Evolutionary conservation across 2,888 invertebrate genomes (phyloP), one percentile per base, ranked within the genome.

Genomic region (Euphydryas editha): DNA sequence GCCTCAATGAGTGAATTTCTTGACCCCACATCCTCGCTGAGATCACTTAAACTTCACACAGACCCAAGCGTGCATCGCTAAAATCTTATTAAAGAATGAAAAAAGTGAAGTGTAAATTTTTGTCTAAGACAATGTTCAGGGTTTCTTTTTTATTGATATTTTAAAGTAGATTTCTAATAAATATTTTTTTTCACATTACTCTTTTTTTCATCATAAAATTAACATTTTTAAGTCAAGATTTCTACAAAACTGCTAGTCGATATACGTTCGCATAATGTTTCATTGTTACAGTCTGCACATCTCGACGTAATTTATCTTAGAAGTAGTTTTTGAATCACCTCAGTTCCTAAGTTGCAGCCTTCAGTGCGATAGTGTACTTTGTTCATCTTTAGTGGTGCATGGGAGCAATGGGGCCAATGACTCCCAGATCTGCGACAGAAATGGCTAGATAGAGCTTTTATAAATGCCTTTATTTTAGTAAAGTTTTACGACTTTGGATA

Each of bases 381-480:
- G 65, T 62, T 67, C 67, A 59, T 59, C 51, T 68, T 67, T 64
- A 64, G 58, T 68, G 63, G 66, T 59, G 68, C 70, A 66, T 70
- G 81, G 74, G 82, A 80, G 81, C 84, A 86, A 87, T 86, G 87
- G 82, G 87, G 78, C 76, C 87, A 82, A 77, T 82, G 87, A 86
- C 87, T 81, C 76, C 71, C 54, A 73, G 72, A 73, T 76, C 49
- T 66, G 67, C 65, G 55, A 65, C 58, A 51, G 65, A 62, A 68
- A 39, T 49, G 56, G 56, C 58, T 58, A 21, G 39, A 56, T 58
- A 62, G 62, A 49, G 54, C 55, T 62, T 66, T 66, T 58, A 66
- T 66, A 54, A 46, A 55, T 57, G 47, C 51, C 61, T 62, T 58
- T 58, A 57, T 62, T 58, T 61, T 66, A 20, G 57, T 47, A 54